Evolutionary conservation across 1,140 invertebrate species (phyloP).

Genomic region (Orchestia grillus): DNA sequence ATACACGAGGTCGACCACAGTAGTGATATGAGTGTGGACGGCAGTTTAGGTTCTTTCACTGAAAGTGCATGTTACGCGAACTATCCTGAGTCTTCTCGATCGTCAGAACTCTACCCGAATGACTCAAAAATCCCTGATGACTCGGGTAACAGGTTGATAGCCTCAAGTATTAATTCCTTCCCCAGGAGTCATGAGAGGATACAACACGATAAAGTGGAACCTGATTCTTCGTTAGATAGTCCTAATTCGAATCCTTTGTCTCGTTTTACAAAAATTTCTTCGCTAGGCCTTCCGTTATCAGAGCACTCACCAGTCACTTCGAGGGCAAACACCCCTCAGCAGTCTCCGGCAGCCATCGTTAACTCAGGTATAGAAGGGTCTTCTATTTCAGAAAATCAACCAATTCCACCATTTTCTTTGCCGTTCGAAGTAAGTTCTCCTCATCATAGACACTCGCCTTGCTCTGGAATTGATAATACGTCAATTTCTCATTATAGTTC

Average conservation of each 20-base stretch:
- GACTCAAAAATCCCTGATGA: neutral
- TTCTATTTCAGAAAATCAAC: neutral
- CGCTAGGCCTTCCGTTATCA: neutral
- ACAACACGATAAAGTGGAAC: neutral
- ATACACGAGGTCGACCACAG: neutral
- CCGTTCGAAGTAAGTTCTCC: neutral
- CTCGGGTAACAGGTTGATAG: neutral
- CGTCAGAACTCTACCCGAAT: neutral
- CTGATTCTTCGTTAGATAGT: neutral
- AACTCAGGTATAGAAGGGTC: neutral
- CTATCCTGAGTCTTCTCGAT: constrained; percentile 5
- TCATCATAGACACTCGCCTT: neutral
- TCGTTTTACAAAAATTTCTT: constrained; percentile 24
- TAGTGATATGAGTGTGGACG: neutral
- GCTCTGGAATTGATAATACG: neutral
- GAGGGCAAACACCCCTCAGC: neutral
- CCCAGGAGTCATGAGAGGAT: neutral
- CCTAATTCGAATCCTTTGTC: constrained; percentile 23
- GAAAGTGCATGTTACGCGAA: neutral
- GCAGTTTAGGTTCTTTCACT: neutral
- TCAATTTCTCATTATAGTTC: neutral
- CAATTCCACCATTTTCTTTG: neutral
- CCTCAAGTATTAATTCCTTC: neutral
- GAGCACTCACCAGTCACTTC: constrained; percentile 10
- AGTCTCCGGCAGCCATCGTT: neutral